Evolutionary conservation across 2,888 invertebrate species (phyloP).

Genomic region (Temnothorax ravouxi): DNA sequence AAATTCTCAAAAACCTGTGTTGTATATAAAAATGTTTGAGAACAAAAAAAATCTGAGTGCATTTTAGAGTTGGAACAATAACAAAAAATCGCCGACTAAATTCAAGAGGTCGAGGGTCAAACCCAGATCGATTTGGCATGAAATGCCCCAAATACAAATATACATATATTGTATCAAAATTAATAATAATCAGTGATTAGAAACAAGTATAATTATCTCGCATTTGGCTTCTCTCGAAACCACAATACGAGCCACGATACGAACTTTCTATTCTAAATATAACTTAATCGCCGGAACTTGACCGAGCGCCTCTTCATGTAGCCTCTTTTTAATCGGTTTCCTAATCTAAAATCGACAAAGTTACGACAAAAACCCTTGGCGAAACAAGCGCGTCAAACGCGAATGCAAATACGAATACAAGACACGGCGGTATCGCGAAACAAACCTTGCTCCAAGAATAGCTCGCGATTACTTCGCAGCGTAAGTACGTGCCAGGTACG

Average conservation of each 20-base stretch:
- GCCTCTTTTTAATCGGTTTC: not conserved
- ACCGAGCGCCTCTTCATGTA: not conserved
- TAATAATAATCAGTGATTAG: not conserved
- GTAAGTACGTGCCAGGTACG: not conserved
- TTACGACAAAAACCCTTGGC: not conserved
- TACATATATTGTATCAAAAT: not conserved
- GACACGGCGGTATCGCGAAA: not conserved
- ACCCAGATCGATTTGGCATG: too few relatives aligned
- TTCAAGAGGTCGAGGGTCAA: too few relatives aligned
- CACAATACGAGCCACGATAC: not conserved
- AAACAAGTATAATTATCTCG: not conserved
- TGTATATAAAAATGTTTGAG: too few relatives aligned
- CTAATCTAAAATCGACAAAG: not conserved
- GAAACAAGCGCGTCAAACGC: constrained; percentile 1
- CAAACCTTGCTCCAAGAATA: constrained; percentile 15
- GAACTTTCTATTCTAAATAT: constrained; percentile 18
- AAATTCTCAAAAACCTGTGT: too few relatives aligned
- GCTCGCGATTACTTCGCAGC: not conserved
- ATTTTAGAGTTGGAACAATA: too few relatives aligned
- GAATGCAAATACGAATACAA: not conserved
- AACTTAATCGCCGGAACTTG: not conserved
- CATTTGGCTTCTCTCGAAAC: not conserved
- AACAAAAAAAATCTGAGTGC: too few relatives aligned
- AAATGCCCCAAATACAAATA: not conserved
- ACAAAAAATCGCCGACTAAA: too few relatives aligned